Evolutionary conservation across 1,140 invertebrate genomes (phyloP), one percentile per base, ranked within the genome.

Genomic region (Macrosteles quadrilineatus): DNA sequence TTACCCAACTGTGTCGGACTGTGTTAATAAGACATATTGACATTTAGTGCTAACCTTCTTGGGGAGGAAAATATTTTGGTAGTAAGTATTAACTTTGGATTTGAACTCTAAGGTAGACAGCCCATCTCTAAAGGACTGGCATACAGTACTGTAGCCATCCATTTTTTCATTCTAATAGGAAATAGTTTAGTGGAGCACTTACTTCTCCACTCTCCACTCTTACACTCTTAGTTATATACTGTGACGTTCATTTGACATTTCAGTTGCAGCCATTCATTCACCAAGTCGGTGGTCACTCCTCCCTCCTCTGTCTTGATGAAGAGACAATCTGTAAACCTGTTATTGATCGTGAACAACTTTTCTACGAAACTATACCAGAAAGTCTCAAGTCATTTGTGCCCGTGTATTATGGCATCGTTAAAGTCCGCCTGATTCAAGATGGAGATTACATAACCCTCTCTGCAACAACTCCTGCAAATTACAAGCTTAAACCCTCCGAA

Each of bases 261-360:
- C 69, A 80, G 78, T 73, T 80, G 73, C 75, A 80, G 68, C 86
- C 86, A 6, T 83, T 84, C 73, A 80, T 84, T 62, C 84, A 85
- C 73, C 84, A 85, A 78, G 84, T 85, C 72, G 85, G 86, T 32
- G 87, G 87, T n/a, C 84, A 86, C 74, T 85, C 83, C 14, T 83
- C 83, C 31, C 84, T 88, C 79, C 78, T 87, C 21, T 81, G 81
- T 53, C 80, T 86, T 68, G 84, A 87, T 76, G 81, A 83, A 36
- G 77, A 78, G 19, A 87, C 86, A 9, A 80, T 88, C 32, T 87
- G 87, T 76, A 88, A 88, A 74, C 85, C 85, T n/a, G 76, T 87
- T 11, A 85, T 85, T 50, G 75, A 80, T 4, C 76, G 83, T 72
- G 87, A 88, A 76, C 79, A 83, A 17, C 72, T 80, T 55, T 87